These are phyloP conservation scores for Micropoecilia bifurca DNA, from an alignment of 2,797 vertebrate species.

Conservation along the genomic window DNA sequence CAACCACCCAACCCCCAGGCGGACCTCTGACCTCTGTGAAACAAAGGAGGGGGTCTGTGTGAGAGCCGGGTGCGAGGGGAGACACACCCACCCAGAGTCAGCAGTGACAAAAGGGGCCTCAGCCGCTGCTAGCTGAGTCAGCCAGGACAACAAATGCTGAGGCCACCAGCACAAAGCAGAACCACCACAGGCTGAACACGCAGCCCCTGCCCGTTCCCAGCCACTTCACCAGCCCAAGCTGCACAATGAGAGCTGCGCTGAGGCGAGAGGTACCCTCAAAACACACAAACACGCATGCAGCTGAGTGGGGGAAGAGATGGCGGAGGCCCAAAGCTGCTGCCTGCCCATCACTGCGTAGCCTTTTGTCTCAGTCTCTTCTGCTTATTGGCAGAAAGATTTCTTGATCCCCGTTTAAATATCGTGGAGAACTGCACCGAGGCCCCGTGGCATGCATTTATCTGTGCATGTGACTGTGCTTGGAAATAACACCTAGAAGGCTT, in stretches of 20 bases:
- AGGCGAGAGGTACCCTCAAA: conserved; percentile 60
- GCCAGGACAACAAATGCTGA: conserved; percentile 68
- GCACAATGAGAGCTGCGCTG: conserved; percentile 65
- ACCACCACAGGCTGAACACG: conserved; percentile 69
- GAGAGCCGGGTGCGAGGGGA: conserved; percentile 65
- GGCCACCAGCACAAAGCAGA: conserved; percentile 72
- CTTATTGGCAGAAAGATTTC: conserved; percentile 64
- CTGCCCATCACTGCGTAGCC: conserved; percentile 65
- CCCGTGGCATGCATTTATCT: conserved; percentile 17
- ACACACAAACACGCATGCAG: conserved; percentile 52
- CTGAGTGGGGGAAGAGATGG: conserved; percentile 46
- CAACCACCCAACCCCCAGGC: conserved; percentile 79
- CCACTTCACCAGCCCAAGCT: conserved; percentile 65
- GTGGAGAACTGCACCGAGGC: conserved; percentile 52
- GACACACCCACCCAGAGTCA: conserved; percentile 73
- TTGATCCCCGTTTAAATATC: conserved; percentile 64
- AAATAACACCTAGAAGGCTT: conserved; percentile 25
- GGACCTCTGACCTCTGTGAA: conserved; percentile 85
- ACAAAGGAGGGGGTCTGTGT: conserved; percentile 76
- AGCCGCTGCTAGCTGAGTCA: conserved; percentile 58
- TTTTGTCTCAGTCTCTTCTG: conserved; percentile 69
- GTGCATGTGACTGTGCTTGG: conserved; percentile 18
- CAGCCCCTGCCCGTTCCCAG: conserved; percentile 74
- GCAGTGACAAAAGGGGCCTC: conserved; percentile 76
- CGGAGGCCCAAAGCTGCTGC: conserved; percentile 68